These are phyloP conservation scores for Anniella stebbinsi DNA, from an alignment of 2,797 vertebrate genomes.

Conservation along the genomic window DNA sequence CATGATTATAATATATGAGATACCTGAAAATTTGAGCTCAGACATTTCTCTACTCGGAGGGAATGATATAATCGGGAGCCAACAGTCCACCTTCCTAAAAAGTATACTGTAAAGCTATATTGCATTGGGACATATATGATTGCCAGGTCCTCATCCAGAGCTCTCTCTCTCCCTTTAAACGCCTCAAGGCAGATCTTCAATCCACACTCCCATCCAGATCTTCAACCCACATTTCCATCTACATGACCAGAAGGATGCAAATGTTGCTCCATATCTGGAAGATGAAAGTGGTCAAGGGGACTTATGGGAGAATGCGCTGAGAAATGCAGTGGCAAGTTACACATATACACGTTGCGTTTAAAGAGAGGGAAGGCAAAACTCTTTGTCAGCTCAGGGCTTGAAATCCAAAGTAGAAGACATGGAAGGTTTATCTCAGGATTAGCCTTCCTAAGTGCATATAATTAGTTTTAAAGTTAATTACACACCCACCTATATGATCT, in stretches of 20 bases:
- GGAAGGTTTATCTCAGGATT: neutral
- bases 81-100: neutral
- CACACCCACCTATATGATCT: conserved; percentile 4
- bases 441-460: neutral
- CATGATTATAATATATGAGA: neutral
- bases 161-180: neutral
- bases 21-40: neutral
- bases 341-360: neutral
- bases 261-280: neutral
- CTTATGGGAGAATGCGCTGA: neutral
- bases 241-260: neutral
- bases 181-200: neutral
- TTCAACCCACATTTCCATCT: neutral
- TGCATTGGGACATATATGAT: neutral
- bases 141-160: neutral
- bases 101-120: neutral
- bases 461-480: neutral
- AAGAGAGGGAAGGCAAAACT: no score
- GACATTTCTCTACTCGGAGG: neutral
- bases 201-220: neutral
- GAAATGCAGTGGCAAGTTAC: neutral
- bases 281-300: neutral
- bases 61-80: neutral
- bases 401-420: neutral
- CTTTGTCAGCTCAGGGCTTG: neutral